Base-by-base conservation (phyloP, 1,140 invertebrate genomes). In the Papilio helenus region DNA sequence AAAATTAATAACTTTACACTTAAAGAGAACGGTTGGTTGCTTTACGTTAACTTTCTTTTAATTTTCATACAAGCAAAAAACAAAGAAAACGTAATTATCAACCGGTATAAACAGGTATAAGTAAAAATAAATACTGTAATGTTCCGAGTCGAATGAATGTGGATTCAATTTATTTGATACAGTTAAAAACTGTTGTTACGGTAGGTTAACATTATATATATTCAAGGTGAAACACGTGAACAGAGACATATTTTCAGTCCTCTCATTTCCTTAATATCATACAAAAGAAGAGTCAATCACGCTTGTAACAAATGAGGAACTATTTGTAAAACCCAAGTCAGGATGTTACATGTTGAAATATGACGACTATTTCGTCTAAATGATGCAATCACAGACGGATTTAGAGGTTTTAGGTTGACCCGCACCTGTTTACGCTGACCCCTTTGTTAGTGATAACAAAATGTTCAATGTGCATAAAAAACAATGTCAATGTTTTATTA, bases 341-440 rank as follows among this genome's bases (percentile, higher is more conserved):
- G 73, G 86, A 89, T 84, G 85, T 87, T 87, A 79, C 83, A 76
- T 83, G 68, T 79, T 94, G 89, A 94, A 90, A 93, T 92, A 94
- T 92, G 86, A 90, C 86, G 82, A 90, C 91, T 89, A 92, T 92
- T 86, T 88, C 82, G 78, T 82, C 81, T 88, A 93, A 93, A 91
- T 84, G 91, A 90, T 89, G 88, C 92, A 91, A 94, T 94, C 93
- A 90, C 88, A 84, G 83, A 81, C 82, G 90, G 93, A 90, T 91
- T 92, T 92, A 88, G 85, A 82, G 87, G 86, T 88, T 91, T 86
- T 82, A 77, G 34, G 20, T 74, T 14, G 72, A 46, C 72, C 23
- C 14, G 26, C 26, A 39, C 26, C 74, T 55, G 18, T 76, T 55
- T 76, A 29, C 49, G 20, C 44, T 29, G 72, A 26, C 44, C 72